Evolutionary conservation across 2,797 vertebrate genomes (phyloP), one percentile per base, ranked within the genome.

Genomic region (Hippopotamyrus pictus): DNA sequence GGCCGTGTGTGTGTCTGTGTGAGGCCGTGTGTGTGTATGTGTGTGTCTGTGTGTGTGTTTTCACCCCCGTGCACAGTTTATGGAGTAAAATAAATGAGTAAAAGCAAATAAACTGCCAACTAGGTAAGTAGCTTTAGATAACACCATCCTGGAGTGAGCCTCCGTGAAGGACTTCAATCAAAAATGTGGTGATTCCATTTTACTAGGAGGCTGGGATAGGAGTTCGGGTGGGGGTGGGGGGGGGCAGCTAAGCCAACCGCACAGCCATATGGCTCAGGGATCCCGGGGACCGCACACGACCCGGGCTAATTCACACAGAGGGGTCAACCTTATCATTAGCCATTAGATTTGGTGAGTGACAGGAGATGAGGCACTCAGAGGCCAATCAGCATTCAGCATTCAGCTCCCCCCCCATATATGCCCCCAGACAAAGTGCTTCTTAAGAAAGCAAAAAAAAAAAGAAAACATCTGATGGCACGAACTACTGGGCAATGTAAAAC

Each of bases 21-120:
- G 88, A 33, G 29, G 48, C 53, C 57, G 50, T 83, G 76, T 69
- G 88, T 86, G 54, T 89, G 50, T 83, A 53, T 69, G 88, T 86
- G 54, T 89, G 54, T 89, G 88, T 89, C 46, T 83, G 50, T 84
- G 79, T 86, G 88, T 89, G 57, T 89, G 88, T 86, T 54, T 86
- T 37, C 69, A 76, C 14, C 48, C 41, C 53, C 46, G 9, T 41
- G 86, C 57, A 88, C 2, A 11, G 86, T 62, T 22, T 33, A 29
- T 11, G 9, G 6, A 11, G 12, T 62, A 37, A 65, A 54, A 88
- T 46, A 76, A 37, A 76, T 19, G 33, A 37, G 69, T 41, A 29
- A 76, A 76, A 41, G 69, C 17, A 76, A 76, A 41, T 8, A 76
- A 29, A 41, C 69, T 76, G 33, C 69, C 29, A 76, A 41, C 69